Evolutionary conservation across 2,797 vertebrate species (phyloP).

Genomic region (Picus viridis): DNA sequence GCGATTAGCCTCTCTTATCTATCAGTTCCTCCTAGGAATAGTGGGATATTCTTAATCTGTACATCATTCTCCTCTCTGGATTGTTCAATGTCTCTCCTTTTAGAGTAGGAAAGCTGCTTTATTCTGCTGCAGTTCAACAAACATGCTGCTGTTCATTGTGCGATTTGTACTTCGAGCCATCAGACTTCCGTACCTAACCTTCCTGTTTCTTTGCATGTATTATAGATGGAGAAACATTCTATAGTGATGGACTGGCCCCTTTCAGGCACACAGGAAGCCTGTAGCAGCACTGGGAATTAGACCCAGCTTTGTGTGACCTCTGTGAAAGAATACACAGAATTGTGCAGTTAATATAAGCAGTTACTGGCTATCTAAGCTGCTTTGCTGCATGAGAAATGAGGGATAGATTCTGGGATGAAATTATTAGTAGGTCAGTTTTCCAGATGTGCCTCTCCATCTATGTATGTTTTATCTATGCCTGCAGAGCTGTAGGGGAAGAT

Average conservation of each 20-base stretch:
- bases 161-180: neutral
- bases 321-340: neutral
- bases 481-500: conserved; percentile 13
- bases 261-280: neutral
- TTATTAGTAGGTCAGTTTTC: conserved; percentile 62
- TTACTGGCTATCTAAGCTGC: conserved; percentile 29
- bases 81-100: conserved; percentile 10
- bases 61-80: conserved; percentile 19
- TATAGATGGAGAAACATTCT: neutral
- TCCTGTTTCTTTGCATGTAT: neutral
- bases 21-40: conserved; percentile 9
- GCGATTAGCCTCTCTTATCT: conserved; percentile 48
- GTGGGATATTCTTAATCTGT: conserved; percentile 47
- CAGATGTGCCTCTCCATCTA: conserved; percentile 5
- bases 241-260: neutral
- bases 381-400: conserved; percentile 39
- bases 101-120: conserved; percentile 41
- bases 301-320: neutral
- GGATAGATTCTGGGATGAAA: neutral
- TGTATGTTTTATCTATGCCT: neutral
- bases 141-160: neutral
- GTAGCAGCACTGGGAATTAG: neutral
- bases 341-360: neutral
- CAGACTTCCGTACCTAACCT: neutral
- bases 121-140: neutral